Conservation (phyloP, 2,113 vertebrate genomes). For the Onychostruthus taczanowskii region DNA sequence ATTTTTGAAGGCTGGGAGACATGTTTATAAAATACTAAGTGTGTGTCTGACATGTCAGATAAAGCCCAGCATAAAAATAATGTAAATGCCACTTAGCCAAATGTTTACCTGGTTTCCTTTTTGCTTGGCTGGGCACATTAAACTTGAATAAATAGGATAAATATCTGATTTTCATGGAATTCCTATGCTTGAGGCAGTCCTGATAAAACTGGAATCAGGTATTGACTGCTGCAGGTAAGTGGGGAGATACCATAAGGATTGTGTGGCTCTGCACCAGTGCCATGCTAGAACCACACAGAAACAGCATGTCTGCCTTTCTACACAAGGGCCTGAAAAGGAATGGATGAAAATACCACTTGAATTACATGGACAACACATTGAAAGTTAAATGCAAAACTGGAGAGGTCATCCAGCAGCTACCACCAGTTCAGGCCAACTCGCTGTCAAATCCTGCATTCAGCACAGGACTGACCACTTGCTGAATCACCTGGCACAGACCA, state of each 20-base stretch:
- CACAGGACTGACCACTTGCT: neutral
- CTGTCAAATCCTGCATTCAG: neutral
- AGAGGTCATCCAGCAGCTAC: neutral
- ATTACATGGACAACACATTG: neutral
- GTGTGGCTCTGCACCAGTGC: neutral
- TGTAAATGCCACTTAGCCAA: neutral
- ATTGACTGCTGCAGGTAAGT: neutral
- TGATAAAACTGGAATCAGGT: neutral
- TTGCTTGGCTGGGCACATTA: neutral
- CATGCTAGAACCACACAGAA: neutral
- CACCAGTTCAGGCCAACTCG: neutral
- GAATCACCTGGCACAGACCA: neutral
- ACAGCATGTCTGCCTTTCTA: neutral
- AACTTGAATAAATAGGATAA: neutral
- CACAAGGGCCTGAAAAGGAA: neutral
- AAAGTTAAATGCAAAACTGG: neutral
- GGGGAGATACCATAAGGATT: neutral
- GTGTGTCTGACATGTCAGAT: neutral
- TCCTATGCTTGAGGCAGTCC: neutral
- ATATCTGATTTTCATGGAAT: neutral
- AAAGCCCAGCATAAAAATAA: constrained; percentile 36
- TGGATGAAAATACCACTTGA: neutral
- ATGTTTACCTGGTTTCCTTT: neutral
- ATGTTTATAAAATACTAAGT: neutral
- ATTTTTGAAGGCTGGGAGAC: neutral